A percentile compares a stretch with the other conserved stretches of the same genome.
These are phyloP conservation scores for Dicranocentrus wangi DNA, from an alignment of 2,888 invertebrate genomes.

Conservation along the genomic window DNA sequence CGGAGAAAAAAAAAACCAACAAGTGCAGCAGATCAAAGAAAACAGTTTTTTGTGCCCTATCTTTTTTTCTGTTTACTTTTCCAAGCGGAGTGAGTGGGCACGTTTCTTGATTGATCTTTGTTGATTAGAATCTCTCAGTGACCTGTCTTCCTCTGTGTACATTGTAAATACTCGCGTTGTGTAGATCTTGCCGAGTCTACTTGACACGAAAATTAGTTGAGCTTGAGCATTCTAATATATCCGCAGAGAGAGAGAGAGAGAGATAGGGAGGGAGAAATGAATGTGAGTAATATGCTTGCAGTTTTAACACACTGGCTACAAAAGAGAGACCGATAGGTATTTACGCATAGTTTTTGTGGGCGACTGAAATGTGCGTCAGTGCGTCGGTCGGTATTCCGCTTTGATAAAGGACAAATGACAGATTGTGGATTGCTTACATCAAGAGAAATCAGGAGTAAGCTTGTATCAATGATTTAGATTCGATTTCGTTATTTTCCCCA, in stretches of 20 bases:
- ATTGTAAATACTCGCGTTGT: background rate
- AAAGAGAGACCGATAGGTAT: background rate
- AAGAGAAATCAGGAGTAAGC: slow-evolving; percentile 16
- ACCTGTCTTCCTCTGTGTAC: slow-evolving; percentile 16
- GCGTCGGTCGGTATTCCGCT: slow-evolving; percentile 1
- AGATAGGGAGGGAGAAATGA: background rate
- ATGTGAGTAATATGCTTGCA: background rate
- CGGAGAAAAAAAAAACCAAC: slow-evolving; percentile 1
- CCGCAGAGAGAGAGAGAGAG: background rate
- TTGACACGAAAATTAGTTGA: slow-evolving; percentile 15
- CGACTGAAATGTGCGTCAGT: background rate
- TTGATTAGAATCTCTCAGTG: slow-evolving; percentile 36
- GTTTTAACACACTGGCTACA: background rate
- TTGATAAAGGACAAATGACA: slow-evolving; percentile 22
- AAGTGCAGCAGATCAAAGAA: slow-evolving; percentile 24
- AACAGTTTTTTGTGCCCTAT: slow-evolving; percentile 23
- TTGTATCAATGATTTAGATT: slow-evolving; percentile 16
- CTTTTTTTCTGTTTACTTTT: slow-evolving; percentile 48
- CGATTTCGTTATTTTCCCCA: background rate
- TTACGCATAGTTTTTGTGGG: too few relatives aligned
- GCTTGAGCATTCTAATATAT: background rate
- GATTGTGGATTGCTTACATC: slow-evolving; percentile 12
- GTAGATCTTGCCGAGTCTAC: slow-evolving; percentile 1
- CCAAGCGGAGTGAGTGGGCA: slow-evolving; percentile 22
- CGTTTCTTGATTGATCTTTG: slow-evolving; percentile 52